A percentile compares a stretch with the other conserved stretches of the same genome.
Evolutionary conservation across 2,888 invertebrate species (phyloP).

Genomic region (Standfussiana lucernea): DNA sequence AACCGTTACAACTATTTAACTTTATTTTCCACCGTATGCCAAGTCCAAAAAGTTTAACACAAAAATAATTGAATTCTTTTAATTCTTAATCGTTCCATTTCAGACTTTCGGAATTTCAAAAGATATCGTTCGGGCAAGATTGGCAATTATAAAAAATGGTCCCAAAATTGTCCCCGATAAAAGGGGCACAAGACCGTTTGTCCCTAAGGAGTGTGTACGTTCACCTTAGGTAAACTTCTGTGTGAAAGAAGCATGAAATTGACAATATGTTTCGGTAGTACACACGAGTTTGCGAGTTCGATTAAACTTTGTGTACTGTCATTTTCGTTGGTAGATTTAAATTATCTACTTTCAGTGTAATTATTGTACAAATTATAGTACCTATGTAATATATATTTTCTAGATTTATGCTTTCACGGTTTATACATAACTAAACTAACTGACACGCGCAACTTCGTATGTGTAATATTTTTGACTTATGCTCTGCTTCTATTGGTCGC

Average conservation of each 20-base stretch:
- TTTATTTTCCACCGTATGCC: conserved; percentile 9
- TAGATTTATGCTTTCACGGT: too few relatives aligned
- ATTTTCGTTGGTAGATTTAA: conserved; percentile 24
- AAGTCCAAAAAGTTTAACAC: conserved; percentile 44
- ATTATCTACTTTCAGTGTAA: background rate
- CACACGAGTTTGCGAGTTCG: conserved; percentile 28
- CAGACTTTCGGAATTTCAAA: conserved; percentile 64
- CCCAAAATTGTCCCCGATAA: conserved; percentile 76
- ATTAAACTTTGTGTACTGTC: conserved; percentile 31
- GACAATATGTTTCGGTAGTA: conserved; percentile 52
- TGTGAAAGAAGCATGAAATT: conserved; percentile 56
- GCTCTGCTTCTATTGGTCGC: too few relatives aligned
- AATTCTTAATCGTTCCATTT: conserved; percentile 72
- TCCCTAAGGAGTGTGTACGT: conserved; percentile 57
- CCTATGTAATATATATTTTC: background rate
- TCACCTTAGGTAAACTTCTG: conserved; percentile 59
- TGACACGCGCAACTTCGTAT: too few relatives aligned
- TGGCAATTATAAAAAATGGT: conserved; percentile 83
- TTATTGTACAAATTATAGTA: background rate
- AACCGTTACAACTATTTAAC: background rate
- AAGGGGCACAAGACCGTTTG: conserved; percentile 66
- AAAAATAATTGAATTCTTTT: conserved; percentile 74
- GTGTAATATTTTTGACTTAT: too few relatives aligned
- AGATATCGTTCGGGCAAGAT: conserved; percentile 74
- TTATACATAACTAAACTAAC: too few relatives aligned